These are phyloP conservation scores for Molanna angustata DNA, from an alignment of 2,888 invertebrate genomes.

Conservation along the genomic window DNA sequence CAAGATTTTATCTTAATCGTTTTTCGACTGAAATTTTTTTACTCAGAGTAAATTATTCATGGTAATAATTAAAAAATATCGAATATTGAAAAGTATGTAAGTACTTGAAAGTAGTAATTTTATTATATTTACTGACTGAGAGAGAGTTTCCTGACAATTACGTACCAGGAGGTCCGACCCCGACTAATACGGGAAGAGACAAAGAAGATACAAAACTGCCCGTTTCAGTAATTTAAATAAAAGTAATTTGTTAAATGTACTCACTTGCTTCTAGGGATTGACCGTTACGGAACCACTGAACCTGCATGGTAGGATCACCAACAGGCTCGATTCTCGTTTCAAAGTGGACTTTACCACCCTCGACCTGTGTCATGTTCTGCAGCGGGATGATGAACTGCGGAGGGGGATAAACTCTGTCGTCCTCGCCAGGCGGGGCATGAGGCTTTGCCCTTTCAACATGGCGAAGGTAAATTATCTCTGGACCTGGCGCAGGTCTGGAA, in stretches of 20 bases:
- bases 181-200: too few species aligned
- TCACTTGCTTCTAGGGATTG: constrained; percentile 88
- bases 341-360: constrained; percentile 93
- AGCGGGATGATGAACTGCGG: constrained; percentile 90
- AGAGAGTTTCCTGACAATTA: too few species aligned
- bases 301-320: constrained; percentile 93
- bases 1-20: too few species aligned
- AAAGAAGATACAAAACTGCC: too few species aligned
- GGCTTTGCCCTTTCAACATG: constrained; percentile 90
- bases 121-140: neutral
- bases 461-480: constrained; percentile 89
- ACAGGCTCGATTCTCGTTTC: constrained; percentile 97
- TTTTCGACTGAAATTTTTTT: neutral
- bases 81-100: too few species aligned
- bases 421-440: constrained; percentile 74
- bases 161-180: too few species aligned
- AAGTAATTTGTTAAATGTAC: too few species aligned
- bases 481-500: constrained; percentile 81
- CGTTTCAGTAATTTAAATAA: neutral
- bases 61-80: too few species aligned
- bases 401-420: constrained; percentile 85
- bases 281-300: constrained; percentile 95
- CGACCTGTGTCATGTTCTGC: constrained; percentile 75
- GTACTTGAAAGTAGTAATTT: neutral
- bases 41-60: neutral